These are phyloP conservation scores for Cosmopolites sordidus DNA, from an alignment of 2,888 invertebrate genomes.

Conservation along the genomic window DNA sequence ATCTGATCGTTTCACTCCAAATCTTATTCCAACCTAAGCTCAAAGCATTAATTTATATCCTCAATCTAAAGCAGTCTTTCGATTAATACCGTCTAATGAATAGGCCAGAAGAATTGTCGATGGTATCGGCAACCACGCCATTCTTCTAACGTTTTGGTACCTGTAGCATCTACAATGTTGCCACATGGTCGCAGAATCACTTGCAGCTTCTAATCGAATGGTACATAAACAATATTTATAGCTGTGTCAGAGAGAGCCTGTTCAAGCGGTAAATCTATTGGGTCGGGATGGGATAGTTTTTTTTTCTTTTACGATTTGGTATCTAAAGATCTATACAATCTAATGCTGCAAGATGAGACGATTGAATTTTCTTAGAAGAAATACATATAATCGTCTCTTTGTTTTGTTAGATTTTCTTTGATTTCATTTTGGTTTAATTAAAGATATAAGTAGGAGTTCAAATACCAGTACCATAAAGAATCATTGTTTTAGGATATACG, in stretches of 20 bases:
- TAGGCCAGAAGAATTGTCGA: not conserved
- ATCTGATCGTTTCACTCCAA: too few species aligned
- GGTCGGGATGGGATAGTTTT: constrained; percentile 7
- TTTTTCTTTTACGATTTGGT: constrained; percentile 15
- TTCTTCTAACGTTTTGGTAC: constrained; percentile 19
- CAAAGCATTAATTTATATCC: too few species aligned
- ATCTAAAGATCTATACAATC: constrained; percentile 27
- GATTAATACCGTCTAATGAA: constrained; percentile 1
- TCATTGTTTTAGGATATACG: too few species aligned
- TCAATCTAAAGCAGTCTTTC: too few species aligned
- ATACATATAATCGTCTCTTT: not conserved
- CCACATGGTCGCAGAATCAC: constrained; percentile 24
- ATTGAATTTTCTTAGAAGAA: constrained; percentile 5
- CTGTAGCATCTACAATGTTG: constrained; percentile 18
- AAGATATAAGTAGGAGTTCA: too few species aligned
- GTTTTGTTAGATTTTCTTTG: too few species aligned
- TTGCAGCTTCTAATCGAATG: constrained; percentile 25
- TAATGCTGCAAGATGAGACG: constrained; percentile 22
- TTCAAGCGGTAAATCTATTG: constrained; percentile 49
- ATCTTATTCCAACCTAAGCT: too few species aligned
- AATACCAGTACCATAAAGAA: too few species aligned
- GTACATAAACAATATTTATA: constrained; percentile 51
- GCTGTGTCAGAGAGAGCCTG: constrained; percentile 48
- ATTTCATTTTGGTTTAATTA: too few species aligned
- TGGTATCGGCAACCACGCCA: constrained; percentile 8